These are phyloP conservation scores for Boulengeromyrus knoepffleri DNA, from an alignment of 2,113 vertebrate genomes.

Conservation along the genomic window DNA sequence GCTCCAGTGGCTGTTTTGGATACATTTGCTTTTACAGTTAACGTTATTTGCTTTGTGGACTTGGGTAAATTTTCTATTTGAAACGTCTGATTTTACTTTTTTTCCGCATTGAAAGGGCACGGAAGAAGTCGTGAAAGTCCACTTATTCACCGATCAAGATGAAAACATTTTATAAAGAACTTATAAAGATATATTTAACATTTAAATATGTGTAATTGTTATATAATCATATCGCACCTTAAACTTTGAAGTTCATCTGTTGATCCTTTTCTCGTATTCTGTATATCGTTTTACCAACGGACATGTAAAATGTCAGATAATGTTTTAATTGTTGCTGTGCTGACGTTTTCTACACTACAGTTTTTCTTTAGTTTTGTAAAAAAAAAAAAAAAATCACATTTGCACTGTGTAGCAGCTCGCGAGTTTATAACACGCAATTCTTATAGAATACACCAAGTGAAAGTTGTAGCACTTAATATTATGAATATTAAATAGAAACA, in stretches of 20 bases:
- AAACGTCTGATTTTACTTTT: background rate
- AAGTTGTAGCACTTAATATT: background rate
- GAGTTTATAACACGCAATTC: background rate
- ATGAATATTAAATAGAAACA: background rate
- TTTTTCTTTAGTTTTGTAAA: background rate
- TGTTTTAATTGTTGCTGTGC: background rate
- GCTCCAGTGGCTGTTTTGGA: background rate
- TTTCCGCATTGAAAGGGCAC: background rate
- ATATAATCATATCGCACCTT: background rate
- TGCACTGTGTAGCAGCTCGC: background rate
- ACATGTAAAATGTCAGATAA: background rate
- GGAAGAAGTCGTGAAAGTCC: background rate
- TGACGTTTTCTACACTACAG: background rate
- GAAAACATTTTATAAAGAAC: background rate
- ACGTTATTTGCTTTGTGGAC: background rate
- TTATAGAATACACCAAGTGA: background rate
- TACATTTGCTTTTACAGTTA: background rate
- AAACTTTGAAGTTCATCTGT: background rate
- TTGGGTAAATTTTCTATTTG: background rate
- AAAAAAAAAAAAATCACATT: background rate
- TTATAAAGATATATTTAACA: background rate
- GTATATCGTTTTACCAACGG: background rate
- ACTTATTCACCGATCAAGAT: background rate
- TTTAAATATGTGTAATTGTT: background rate
- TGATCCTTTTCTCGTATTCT: background rate